Percentiles rank a stretch among this genome's conserved stretches.
These are phyloP conservation scores for Platygyra sinensis DNA, from an alignment of 64 coral and sea anemone genomes.

Conservation along the genomic window DNA sequence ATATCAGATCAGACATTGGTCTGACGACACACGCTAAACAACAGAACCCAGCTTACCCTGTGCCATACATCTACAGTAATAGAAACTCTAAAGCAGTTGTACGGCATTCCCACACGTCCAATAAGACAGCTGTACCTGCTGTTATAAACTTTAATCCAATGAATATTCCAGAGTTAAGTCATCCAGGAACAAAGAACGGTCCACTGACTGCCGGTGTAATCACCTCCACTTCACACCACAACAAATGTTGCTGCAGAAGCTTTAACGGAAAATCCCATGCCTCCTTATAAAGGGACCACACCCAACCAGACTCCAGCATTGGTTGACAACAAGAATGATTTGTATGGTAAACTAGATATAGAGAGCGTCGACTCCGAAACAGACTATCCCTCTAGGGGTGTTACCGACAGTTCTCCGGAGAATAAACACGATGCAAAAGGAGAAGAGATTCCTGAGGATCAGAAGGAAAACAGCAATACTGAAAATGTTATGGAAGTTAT, in stretches of 20 bases:
- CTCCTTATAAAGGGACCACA: slow-evolving; percentile 5
- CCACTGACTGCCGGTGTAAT: slow-evolving; percentile 32
- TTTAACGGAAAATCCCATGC: not conserved
- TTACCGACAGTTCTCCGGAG: not conserved
- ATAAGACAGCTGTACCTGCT: slow-evolving; percentile 43
- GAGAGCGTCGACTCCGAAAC: slow-evolving; percentile 40
- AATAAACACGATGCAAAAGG: not conserved
- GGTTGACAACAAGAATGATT: not conserved
- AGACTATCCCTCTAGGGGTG: not conserved
- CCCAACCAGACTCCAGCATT: not conserved
- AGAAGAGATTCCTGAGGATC: not conserved
- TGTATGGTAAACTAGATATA: slow-evolving; percentile 21
- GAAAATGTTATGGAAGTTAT: slow-evolving; percentile 15
- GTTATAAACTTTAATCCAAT: slow-evolving; percentile 81
- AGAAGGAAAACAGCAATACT: not conserved
- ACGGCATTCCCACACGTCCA: not conserved
- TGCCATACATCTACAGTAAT: slow-evolving; percentile 55
- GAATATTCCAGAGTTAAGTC: slow-evolving; percentile 55
- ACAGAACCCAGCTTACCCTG: slow-evolving; percentile 38
- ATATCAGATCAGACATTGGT: slow-evolving; percentile 45
- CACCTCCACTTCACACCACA: slow-evolving; percentile 30
- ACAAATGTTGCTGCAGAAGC: slow-evolving; percentile 61
- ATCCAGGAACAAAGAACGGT: slow-evolving; percentile 62
- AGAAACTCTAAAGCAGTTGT: not conserved
- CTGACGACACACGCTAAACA: slow-evolving; percentile 21